Evolutionary conservation across 2,888 invertebrate species (phyloP), one percentile per base, ranked within the genome.

Genomic region (Nowickia ferox): DNA sequence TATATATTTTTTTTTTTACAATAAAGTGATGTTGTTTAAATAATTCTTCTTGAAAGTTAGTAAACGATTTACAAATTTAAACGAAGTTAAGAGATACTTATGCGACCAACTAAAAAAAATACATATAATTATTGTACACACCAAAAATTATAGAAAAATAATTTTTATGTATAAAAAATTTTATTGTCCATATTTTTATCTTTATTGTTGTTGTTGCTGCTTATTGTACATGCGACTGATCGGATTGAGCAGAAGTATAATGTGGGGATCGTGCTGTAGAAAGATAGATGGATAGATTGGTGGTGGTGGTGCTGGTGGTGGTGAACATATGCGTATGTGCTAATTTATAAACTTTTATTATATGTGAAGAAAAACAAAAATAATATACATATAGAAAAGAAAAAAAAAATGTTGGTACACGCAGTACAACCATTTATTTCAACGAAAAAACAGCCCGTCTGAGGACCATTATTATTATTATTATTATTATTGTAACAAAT

Each of bases 341-440:
- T 84, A 84, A 84, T 84, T 84, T 78, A 84, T 84, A 66, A 84
- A 84, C 59, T 71, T 78, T 83, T 77, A 82, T 76, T 82, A 72
- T 82, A 72, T 83, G 46, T 83, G 77, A 71, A 72, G 61, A 83
- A 65, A 71, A 65, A 77, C 51, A 61, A 46, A 30, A 68, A 30
- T 46, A 63, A 65, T 22, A 44, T 46, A 59, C 22, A 65, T 66
- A 15, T 38, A 22, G 42, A 17, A 9, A 78, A 57, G 63, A 42
- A 48, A 59, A 74, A 75, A 66, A 59, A 77, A 51, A 66, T 38
- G 38, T 74, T 78, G 57, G 59, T 72, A 66, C 72, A 72, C 59
- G 42, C 66, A 72, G 77, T 72, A 77, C 72, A 77, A 66, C 72
- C 77, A 83, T 66, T 71, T 42, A 77, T 71, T 65, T 83, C 77